Percentiles rank a stretch among this genome's conserved stretches.
These are phyloP conservation scores for Physocephala rufipes DNA, from an alignment of 2,888 invertebrate genomes.

Conservation along the genomic window DNA sequence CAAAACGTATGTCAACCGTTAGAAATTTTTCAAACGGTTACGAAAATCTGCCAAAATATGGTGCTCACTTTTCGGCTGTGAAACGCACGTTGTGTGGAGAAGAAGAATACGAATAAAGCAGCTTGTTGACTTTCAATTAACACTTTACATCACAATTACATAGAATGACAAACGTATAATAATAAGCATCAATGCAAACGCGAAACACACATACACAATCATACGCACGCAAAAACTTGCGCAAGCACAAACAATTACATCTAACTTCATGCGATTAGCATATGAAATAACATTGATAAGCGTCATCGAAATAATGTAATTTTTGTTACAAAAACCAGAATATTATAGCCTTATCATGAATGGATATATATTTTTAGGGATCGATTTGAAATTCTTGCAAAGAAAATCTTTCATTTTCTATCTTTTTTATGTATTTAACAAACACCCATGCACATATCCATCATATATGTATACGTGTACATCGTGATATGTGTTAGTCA, in stretches of 20 bases:
- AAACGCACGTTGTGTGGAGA: not conserved
- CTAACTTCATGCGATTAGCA: not conserved
- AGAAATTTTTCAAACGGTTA: no score
- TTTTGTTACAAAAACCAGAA: not conserved
- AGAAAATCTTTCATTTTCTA: not conserved
- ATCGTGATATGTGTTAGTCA: constrained; percentile 21
- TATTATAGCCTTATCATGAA: no score
- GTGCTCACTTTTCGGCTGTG: not conserved
- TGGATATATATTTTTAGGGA: no score
- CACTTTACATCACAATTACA: constrained; percentile 44
- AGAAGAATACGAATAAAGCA: constrained; percentile 34
- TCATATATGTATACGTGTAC: not conserved
- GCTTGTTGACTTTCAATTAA: constrained; percentile 56
- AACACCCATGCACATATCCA: no score
- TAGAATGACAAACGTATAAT: no score
- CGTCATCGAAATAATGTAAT: constrained; percentile 12
- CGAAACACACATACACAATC: constrained; percentile 1
- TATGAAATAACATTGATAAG: constrained; percentile 36
- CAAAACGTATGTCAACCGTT: no score
- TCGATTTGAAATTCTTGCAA: no score
- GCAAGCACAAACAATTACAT: not conserved
- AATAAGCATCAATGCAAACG: not conserved
- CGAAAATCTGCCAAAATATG: no score
- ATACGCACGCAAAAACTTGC: not conserved
- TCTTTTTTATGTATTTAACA: not conserved